phyloP scores from a whole-genome alignment of 1,140 invertebrate species.

The Anastrepha obliqua region DNA sequence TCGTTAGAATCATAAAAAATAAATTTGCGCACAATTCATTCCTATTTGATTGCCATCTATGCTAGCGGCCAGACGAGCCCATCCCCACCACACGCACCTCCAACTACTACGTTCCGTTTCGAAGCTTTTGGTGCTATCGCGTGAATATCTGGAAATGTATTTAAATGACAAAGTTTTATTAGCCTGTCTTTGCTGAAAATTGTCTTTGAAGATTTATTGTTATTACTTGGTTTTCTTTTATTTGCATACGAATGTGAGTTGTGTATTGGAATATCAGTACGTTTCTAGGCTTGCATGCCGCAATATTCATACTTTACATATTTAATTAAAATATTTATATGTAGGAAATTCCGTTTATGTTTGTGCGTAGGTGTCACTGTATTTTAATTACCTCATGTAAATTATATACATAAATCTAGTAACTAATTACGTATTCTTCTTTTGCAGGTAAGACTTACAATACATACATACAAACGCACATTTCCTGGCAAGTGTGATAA shows the following conservation, averaged over 20 bases:
- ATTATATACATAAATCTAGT: conserved; percentile 41
- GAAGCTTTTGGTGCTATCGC: neutral
- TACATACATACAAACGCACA: neutral
- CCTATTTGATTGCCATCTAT: conserved; percentile 44
- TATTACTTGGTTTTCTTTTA: conserved; percentile 7
- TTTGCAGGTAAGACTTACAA: conserved; percentile 10
- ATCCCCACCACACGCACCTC: neutral
- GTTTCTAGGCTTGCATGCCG: neutral
- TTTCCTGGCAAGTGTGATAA: conserved; percentile 13
- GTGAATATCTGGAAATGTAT: neutral
- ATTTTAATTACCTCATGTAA: conserved; percentile 12
- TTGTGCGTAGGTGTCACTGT: neutral
- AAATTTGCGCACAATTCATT: conserved; percentile 40
- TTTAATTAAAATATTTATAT: neutral
- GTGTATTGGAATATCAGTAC: neutral
- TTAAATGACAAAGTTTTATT: conserved; percentile 29
- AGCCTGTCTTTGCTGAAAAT: conserved; percentile 1
- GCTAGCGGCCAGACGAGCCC: neutral
- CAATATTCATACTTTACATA: neutral
- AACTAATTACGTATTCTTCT: conserved; percentile 27
- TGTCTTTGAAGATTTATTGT: conserved; percentile 48
- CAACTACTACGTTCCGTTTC: neutral
- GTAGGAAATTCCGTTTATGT: neutral
- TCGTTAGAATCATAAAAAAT: conserved; percentile 51
- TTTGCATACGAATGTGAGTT: neutral